Conservation (phyloP, 1,140 invertebrate genomes). For the Meteorus sp. region DNA sequence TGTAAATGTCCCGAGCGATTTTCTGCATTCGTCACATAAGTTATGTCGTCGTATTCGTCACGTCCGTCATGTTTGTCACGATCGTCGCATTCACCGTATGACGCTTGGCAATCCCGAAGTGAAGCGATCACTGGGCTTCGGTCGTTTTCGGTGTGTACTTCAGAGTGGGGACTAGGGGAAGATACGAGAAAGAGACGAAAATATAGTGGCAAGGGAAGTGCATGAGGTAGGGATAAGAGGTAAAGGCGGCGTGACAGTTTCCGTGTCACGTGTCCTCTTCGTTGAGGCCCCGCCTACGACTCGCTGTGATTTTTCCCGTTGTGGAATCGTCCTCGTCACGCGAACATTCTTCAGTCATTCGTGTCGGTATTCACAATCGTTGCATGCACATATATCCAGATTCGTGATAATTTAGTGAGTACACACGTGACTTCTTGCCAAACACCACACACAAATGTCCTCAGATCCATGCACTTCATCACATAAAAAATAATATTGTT, state of each 20-base stretch:
- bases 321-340: conserved; percentile 36
- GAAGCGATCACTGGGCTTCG: conserved; percentile 29
- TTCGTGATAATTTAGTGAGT: too few relatives aligned
- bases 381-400: too few relatives aligned
- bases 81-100: conserved; percentile 1
- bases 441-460: too few relatives aligned
- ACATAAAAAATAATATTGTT: too few relatives aligned
- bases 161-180: neutral
- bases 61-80: neutral
- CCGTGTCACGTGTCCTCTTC: conserved; percentile 57
- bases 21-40: too few relatives aligned
- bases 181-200: neutral
- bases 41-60: too few relatives aligned
- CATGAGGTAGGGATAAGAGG: conserved; percentile 33
- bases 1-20: too few relatives aligned
- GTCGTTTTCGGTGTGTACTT: conserved; percentile 37
- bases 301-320: conserved; percentile 49
- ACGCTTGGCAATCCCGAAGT: conserved; percentile 1
- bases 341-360: neutral
- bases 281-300: conserved; percentile 54
- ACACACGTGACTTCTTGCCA: too few relatives aligned
- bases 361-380: conserved; percentile 5
- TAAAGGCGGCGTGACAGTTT: conserved; percentile 60
- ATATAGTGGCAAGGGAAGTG: too few relatives aligned
- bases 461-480: too few relatives aligned